Evolutionary conservation across 2,888 invertebrate genomes (phyloP), one percentile per base, ranked within the genome.

Genomic region (Pyrrhia umbra): DNA sequence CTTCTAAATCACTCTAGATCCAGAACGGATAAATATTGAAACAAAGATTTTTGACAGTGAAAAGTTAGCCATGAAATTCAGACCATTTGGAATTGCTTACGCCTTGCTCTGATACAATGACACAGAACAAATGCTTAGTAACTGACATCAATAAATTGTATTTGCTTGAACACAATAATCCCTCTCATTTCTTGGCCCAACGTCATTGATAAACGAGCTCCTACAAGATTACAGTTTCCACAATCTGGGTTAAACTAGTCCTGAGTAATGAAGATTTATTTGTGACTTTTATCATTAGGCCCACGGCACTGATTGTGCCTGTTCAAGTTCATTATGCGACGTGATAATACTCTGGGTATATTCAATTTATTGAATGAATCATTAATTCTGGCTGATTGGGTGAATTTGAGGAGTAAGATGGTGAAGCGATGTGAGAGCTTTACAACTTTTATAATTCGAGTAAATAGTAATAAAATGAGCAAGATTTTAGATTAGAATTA

Each of bases 181-280:
- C 60, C 68, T 57, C 69, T 51, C 40, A 30, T 61, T 69, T 59
- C 55, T 25, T 66, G 46, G 77, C 80, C 64, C 63, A 20, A 50
- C 67, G 57, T 51, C 54, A 55, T 57, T 80, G 68, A 80, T 73
- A 77, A 80, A 79, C 73, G 77, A 62, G 68, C 58, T 63, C 50
- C 59, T 50, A 64, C 50, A 54, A 77, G 73, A 80, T 68, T 68
- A 79, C 70, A 68, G 61, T 76, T 77, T 69, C 77, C 68, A 79
- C 71, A 77, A 80, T 82, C 82, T 80, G 57, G 77, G 77, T 75
- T 79, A 80, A 77, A 71, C 72, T 80, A 77, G 75, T 73, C 71
- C 72, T 80, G 82, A 85, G 81, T 82, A 84, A 85, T 84, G 77
- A 75, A 83, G 84, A 85, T 85, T 80, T 85, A 85, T 84, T 55